A percentile compares a stretch with the other conserved stretches of the same genome.
These are phyloP conservation scores for Poeciliopsis prolifica DNA, from an alignment of 2,113 vertebrate species.

Conservation along the genomic window DNA sequence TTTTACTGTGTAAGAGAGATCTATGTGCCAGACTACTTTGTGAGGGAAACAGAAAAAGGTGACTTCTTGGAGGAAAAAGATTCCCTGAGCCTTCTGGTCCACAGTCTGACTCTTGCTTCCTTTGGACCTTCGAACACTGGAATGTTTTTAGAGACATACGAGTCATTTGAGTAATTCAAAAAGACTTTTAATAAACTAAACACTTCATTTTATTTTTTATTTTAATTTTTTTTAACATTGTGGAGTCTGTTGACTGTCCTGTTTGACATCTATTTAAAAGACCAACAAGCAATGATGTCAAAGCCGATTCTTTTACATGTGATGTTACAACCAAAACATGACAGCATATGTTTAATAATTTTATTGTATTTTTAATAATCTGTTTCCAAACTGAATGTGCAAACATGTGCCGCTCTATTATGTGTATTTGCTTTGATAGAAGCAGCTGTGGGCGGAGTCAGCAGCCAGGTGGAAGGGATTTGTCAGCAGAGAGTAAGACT, in stretches of 20 bases:
- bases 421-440: slow-evolving; percentile 52
- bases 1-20: slow-evolving; percentile 73
- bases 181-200: slow-evolving; percentile 51
- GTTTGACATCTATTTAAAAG: slow-evolving; percentile 19
- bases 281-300: slow-evolving; percentile 12
- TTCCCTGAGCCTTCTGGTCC: slow-evolving; percentile 41
- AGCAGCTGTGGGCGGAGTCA: slow-evolving; percentile 41
- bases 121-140: slow-evolving; percentile 73
- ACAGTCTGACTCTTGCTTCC: slow-evolving; percentile 25
- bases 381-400: slow-evolving; percentile 70
- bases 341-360: slow-evolving; percentile 23
- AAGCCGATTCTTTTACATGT: slow-evolving; percentile 51
- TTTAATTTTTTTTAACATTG: slow-evolving; percentile 22
- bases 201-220: slow-evolving; percentile 33
- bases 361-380: slow-evolving; percentile 53
- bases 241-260: slow-evolving; percentile 37
- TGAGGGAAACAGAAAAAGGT: slow-evolving; percentile 14
- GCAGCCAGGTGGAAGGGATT: slow-evolving; percentile 20
- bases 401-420: slow-evolving; percentile 52
- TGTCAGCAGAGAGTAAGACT: slow-evolving; percentile 52
- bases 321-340: slow-evolving; percentile 63
- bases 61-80: slow-evolving; percentile 9
- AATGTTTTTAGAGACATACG: slow-evolving; percentile 49
- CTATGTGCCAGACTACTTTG: slow-evolving; percentile 78
- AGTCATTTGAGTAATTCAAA: slow-evolving; percentile 11